These are phyloP conservation scores for Melanostoma mellinum DNA, from an alignment of 2,888 invertebrate genomes.

Conservation along the genomic window DNA sequence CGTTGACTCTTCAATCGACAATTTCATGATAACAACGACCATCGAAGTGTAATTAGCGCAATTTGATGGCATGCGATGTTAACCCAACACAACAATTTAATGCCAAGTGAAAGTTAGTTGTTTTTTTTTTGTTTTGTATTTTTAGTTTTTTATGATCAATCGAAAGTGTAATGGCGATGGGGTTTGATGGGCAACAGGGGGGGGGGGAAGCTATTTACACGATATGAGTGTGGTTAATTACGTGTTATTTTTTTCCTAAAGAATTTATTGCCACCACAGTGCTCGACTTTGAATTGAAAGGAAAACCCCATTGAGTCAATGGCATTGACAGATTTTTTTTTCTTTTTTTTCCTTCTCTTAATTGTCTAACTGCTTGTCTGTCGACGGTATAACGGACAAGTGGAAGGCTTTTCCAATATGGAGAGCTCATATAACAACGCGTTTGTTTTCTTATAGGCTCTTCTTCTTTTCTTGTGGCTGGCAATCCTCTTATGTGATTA, in stretches of 20 bases:
- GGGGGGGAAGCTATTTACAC: constrained; percentile 29
- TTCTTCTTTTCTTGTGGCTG: constrained; percentile 12
- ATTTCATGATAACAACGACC: constrained; percentile 58
- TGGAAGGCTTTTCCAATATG: constrained; percentile 57
- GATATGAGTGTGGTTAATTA: constrained; percentile 46
- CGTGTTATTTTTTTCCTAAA: constrained; percentile 13
- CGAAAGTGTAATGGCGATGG: constrained; percentile 17
- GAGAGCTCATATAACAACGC: constrained; percentile 58
- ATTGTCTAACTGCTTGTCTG: constrained; percentile 50
- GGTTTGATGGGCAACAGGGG: background rate
- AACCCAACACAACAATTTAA: constrained; percentile 33
- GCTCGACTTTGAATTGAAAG: constrained; percentile 65
- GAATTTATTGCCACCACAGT: constrained; percentile 29
- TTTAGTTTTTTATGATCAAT: constrained; percentile 23
- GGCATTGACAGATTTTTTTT: constrained; percentile 45
- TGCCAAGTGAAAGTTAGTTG: constrained; percentile 64
- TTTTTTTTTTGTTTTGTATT: constrained; percentile 17
- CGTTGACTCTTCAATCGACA: constrained; percentile 45
- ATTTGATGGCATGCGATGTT: constrained; percentile 51
- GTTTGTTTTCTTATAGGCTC: constrained; percentile 45
- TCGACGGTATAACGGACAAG: constrained; percentile 51
- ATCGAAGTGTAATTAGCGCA: constrained; percentile 56
- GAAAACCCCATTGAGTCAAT: constrained; percentile 64
- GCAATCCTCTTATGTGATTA: constrained; percentile 67
- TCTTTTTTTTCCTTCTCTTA: constrained; percentile 3